Evolutionary conservation across 92 coral and sea anemone species (phyloP).

Genomic region (Siderastrea siderea): DNA sequence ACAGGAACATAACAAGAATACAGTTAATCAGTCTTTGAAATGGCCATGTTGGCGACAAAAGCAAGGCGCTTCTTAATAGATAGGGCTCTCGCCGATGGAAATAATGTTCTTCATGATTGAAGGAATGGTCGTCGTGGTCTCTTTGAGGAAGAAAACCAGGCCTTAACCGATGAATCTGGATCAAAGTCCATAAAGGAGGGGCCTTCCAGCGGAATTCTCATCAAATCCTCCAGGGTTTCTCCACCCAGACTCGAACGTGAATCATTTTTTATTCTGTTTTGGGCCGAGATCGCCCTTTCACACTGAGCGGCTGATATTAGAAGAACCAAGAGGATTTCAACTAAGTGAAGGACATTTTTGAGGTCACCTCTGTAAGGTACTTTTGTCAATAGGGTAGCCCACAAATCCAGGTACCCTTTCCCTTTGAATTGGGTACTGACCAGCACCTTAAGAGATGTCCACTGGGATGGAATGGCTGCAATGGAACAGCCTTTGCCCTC

Average conservation of each 20-base stretch:
- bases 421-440: conserved; percentile 33
- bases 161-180: no score
- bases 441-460: conserved; percentile 27
- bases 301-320: conserved; percentile 72
- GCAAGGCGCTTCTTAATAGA: no score
- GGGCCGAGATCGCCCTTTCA: conserved; percentile 68
- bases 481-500: conserved; percentile 5
- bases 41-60: no score
- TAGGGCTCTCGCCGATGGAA: not conserved
- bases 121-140: conserved; percentile 53
- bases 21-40: no score
- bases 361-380: conserved; percentile 45
- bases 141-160: conserved; percentile 47
- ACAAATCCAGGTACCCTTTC: conserved; percentile 49
- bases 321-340: conserved; percentile 57
- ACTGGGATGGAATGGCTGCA: conserved; percentile 35
- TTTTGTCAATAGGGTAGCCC: conserved; percentile 43
- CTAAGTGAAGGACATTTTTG: conserved; percentile 56
- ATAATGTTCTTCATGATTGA: not conserved
- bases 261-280: conserved; percentile 66
- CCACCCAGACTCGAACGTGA: conserved; percentile 52
- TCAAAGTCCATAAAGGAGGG: conserved; percentile 50
- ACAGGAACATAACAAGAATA: no score
- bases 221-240: conserved; percentile 53
- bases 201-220: no score